phyloP scores from a whole-genome alignment of 2,888 invertebrate genomes.

The Dasypolia templi region DNA sequence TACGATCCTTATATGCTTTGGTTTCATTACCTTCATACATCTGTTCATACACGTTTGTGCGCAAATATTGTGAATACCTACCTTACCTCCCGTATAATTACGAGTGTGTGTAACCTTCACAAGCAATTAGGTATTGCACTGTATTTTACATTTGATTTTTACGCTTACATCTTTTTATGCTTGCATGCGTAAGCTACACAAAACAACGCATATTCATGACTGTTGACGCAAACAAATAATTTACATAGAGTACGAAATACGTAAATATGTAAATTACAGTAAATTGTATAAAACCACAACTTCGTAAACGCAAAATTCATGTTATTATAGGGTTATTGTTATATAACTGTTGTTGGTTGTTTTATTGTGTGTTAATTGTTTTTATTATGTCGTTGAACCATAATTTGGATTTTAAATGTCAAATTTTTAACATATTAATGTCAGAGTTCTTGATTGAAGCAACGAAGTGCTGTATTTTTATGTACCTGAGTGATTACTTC shows the following conservation, averaged over 20 bases:
- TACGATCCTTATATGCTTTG: too few species aligned
- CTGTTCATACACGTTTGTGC: neutral
- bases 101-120: neutral
- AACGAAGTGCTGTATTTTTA: neutral
- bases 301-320: slow-evolving; percentile 19
- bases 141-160: neutral
- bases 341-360: neutral
- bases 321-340: slow-evolving; percentile 28
- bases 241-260: slow-evolving; percentile 61
- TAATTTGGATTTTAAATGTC: neutral
- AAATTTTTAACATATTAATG: neutral
- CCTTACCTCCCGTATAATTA: neutral
- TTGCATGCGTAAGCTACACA: slow-evolving; percentile 59
- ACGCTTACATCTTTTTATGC: slow-evolving; percentile 22
- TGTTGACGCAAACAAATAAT: slow-evolving; percentile 48
- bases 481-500: neutral
- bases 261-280: slow-evolving; percentile 61
- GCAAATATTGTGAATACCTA: neutral
- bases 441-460: neutral
- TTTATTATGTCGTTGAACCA: neutral
- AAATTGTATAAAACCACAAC: slow-evolving; percentile 53
- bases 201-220: slow-evolving; percentile 60
- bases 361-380: slow-evolving; percentile 19
- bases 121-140: slow-evolving; percentile 7
- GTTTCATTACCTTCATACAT: too few species aligned